Percentiles rank a stretch among this genome's conserved stretches.
Conservation (phyloP, 2,888 invertebrate species). For the Cryptocephalus moraei region DNA sequence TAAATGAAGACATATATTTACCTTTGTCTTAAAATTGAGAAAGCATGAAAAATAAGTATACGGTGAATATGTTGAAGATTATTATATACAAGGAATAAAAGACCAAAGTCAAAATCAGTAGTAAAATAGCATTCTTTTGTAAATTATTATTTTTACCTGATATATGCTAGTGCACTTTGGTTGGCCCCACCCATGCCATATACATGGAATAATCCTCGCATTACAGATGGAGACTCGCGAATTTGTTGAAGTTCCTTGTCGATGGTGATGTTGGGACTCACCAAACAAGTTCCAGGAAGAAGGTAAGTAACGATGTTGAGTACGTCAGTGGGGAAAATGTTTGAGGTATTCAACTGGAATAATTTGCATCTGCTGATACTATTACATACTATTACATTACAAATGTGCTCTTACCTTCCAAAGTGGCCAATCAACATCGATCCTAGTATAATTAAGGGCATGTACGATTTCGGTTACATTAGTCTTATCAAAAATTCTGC, state of each 20-base stretch:
- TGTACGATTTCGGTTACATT: constrained; percentile 21
- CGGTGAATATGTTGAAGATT: no score
- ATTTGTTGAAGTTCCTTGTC: constrained; percentile 36
- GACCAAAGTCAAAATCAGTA: no score
- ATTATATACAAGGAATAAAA: no score
- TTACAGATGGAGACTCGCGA: constrained; percentile 48
- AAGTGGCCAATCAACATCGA: constrained; percentile 38
- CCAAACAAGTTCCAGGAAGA: constrained; percentile 64
- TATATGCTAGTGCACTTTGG: no score
- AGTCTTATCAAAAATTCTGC: constrained; percentile 25
- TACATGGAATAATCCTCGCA: constrained; percentile 44
- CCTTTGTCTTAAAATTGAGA: constrained; percentile 13
- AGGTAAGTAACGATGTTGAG: constrained; percentile 61
- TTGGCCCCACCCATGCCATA: no score
- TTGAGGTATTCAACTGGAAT: constrained; percentile 9
- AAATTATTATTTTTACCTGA: no score
- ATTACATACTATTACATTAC: neutral
- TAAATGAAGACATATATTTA: constrained; percentile 3
- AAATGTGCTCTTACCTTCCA: constrained; percentile 40
- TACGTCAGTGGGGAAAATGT: constrained; percentile 32
- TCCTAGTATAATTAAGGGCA: constrained; percentile 24
- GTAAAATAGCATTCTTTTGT: no score
- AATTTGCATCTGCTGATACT: neutral
- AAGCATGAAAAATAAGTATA: constrained; percentile 6
- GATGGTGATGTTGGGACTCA: constrained; percentile 20